phyloP scores from a whole-genome alignment of 2,888 invertebrate genomes.

The Sarcophaga carnaria region DNA sequence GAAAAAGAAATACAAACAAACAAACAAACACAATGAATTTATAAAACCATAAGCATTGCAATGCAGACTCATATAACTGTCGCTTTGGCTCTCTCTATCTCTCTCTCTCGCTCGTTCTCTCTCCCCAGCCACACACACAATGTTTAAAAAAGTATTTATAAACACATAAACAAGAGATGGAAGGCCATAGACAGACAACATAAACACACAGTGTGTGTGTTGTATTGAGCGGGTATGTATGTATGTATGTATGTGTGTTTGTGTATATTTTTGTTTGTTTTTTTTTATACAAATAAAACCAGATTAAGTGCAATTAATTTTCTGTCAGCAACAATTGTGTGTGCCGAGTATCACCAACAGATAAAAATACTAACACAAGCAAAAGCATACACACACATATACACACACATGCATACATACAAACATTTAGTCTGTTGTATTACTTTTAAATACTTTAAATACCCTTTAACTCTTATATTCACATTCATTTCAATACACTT shows the following conservation, averaged over 20 bases:
- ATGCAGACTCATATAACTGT: not conserved
- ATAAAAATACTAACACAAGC: slow-evolving; percentile 45
- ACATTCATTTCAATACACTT: not conserved
- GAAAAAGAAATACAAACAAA: not conserved
- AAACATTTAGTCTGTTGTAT: not conserved
- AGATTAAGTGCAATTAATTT: slow-evolving; percentile 76
- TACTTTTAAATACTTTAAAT: not conserved
- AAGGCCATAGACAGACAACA: not conserved
- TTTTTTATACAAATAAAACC: slow-evolving; percentile 63
- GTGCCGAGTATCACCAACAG: slow-evolving; percentile 60
- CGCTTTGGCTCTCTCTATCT: not conserved
- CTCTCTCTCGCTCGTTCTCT: not conserved
- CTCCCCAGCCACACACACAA: not conserved
- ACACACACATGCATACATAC: slow-evolving; percentile 27
- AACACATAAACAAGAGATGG: not conserved
- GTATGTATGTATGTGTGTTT: not conserved
- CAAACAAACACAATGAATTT: slow-evolving; percentile 46
- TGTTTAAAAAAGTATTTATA: slow-evolving; percentile 46
- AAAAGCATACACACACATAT: slow-evolving; percentile 27
- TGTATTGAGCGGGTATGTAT: not conserved
- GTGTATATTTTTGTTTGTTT: slow-evolving; percentile 33
- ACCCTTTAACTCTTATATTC: not conserved
- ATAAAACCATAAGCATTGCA: slow-evolving; percentile 32
- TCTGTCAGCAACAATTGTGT: slow-evolving; percentile 75
- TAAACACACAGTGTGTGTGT: not conserved